Base-by-base conservation (phyloP, 2,797 vertebrate species). In the Bucorvus abyssinicus region DNA sequence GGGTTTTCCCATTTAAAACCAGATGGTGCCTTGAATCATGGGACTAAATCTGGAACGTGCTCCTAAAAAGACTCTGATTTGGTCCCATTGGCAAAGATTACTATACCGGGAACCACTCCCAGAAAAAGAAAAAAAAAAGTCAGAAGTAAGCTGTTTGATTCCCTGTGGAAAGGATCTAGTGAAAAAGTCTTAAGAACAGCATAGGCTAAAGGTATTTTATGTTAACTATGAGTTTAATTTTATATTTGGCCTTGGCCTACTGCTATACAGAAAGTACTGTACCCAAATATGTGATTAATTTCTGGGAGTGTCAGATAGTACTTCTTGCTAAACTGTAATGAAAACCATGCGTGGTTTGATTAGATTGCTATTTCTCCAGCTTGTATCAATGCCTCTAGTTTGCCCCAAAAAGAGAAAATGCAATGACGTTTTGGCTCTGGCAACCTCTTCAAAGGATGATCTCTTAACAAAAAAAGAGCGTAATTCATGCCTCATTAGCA, bases 1-100 rank as follows among this genome's bases (percentile, higher is more conserved):
- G 80, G 56, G 55, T 88, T 96, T 95, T 82, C 73, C 59, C 75
- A 91, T 92, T 73, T 67, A 93, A 87, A 97, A 79, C 92, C 93
- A 95, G 90, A 79, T 93, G 90, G 94, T 87, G 63, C 45, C 70
- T 96, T 91, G 93, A 90, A 76, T 95, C 65, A 53, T 40, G 74
- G 50, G 55, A 65, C 73, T 95, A 84, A 84, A 91, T 95, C 78
- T 91, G 93, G 83, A 95, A 92, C 55, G 12, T 65, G 67, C 82
- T 96, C 55, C 50, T 76, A 64, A 61, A 86, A 92, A 52, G 71
- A 92, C 38, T 7, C 10, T 10, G 27, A 38, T 50, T 89, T 91
- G 59, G 88, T 70, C 84, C 40, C 4, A 0, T 55, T 92, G 96
- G 90, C 95, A 93, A 94, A 96, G 94, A 88, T 70, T 74, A 61